A percentile compares a stretch with the other conserved stretches of the same genome.
phyloP scores from a whole-genome alignment of 2,888 invertebrate species.

The Tuberolachnus salignus region DNA sequence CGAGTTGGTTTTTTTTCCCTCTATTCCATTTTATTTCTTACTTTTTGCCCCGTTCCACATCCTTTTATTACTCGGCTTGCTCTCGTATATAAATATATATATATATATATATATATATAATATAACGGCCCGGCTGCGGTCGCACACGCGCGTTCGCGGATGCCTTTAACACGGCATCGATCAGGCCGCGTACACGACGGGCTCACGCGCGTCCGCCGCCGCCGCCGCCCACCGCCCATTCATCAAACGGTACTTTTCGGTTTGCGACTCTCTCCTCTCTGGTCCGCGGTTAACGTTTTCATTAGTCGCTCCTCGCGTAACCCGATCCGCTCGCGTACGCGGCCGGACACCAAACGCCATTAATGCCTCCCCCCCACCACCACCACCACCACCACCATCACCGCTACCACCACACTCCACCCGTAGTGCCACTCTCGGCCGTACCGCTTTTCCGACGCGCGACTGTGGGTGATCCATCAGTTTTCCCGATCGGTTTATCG shows the following conservation, averaged over 20 bases:
- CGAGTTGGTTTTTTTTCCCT: constrained; percentile 17
- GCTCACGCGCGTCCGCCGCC: background rate
- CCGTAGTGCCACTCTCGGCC: too few species aligned
- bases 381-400: background rate
- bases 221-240: background rate
- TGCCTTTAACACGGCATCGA: constrained; percentile 33
- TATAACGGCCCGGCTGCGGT: too few species aligned
- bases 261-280: constrained; percentile 2
- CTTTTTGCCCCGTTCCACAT: background rate
- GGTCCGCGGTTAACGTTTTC: constrained; percentile 25
- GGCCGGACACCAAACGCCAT: background rate
- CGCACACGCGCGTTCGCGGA: background rate
- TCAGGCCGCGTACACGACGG: constrained; percentile 4
- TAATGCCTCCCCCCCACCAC: background rate
- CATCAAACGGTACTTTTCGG: background rate
- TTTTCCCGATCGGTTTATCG: too few species aligned
- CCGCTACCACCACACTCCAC: background rate
- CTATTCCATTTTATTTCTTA: background rate
- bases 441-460: too few species aligned
- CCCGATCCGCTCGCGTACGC: background rate
- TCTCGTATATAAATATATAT: constrained; percentile 4
- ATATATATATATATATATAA: constrained; percentile 4
- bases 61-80: constrained; percentile 40
- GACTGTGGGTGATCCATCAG: too few species aligned
- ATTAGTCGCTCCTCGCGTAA: constrained; percentile 3